A percentile compares a stretch with the other conserved stretches of the same genome.
These are phyloP conservation scores for Haliclona indistincta DNA, from an alignment of 37 sponge, comb jelly and placozoan genomes.

Conservation along the genomic window DNA sequence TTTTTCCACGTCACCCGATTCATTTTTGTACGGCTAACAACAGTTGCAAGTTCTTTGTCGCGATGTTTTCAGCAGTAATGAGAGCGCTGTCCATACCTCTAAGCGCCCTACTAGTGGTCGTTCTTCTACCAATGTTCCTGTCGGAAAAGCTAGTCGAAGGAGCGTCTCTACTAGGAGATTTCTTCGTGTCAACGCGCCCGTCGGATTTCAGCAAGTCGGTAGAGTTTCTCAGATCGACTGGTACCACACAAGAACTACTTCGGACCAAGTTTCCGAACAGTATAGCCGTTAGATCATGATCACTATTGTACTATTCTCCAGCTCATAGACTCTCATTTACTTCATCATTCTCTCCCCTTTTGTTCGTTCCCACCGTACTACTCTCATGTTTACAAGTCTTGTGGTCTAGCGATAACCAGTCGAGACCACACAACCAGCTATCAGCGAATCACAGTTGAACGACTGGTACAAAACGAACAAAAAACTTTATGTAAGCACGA, in stretches of 20 bases:
- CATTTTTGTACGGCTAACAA: too few relatives aligned
- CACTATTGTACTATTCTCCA: neutral
- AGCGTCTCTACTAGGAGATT: conserved; percentile 22
- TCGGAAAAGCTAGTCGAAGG: conserved; percentile 26
- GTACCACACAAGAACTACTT: neutral
- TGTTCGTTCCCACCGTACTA: neutral
- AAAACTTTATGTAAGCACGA: too few relatives aligned
- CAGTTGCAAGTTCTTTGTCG: too few relatives aligned
- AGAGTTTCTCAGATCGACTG: conserved; percentile 56
- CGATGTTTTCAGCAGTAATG: neutral
- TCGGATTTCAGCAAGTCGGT: conserved; percentile 29
- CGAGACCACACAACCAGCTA: too few relatives aligned
- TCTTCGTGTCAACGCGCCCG: conserved; percentile 27
- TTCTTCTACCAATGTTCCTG: conserved; percentile 45
- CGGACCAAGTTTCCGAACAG: conserved; percentile 56
- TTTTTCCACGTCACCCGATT: too few relatives aligned
- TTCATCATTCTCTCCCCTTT: too few relatives aligned
- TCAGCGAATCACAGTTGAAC: too few relatives aligned
- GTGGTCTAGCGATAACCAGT: too few relatives aligned
- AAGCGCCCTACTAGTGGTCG: conserved; percentile 15
- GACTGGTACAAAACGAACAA: too few relatives aligned
- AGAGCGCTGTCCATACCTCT: conserved; percentile 11
- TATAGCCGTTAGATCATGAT: conserved; percentile 63
- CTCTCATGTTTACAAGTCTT: too few relatives aligned
- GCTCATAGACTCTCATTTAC: too few relatives aligned